Conservation (phyloP, 2,888 invertebrate species). For the Monochamus alternatus region DNA sequence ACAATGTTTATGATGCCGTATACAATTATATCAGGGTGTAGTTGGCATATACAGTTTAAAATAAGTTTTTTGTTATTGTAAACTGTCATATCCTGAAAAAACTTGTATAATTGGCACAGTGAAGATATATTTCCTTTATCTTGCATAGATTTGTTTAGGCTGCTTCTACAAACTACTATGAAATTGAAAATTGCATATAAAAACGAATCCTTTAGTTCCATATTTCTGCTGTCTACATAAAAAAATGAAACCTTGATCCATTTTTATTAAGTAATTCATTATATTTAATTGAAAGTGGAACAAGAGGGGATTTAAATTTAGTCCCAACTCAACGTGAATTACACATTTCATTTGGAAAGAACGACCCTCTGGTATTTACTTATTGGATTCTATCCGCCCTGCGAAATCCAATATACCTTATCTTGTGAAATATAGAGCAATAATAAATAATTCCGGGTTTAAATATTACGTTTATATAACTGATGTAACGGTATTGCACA, state of each 20-base stretch:
- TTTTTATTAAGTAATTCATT: conserved; percentile 51
- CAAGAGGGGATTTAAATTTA: conserved; percentile 58
- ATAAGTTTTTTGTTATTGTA: no score
- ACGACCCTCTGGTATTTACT: conserved; percentile 62
- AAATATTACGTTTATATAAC: conserved; percentile 46
- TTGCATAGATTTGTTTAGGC: no score
- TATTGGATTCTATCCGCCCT: conserved; percentile 58
- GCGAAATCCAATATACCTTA: conserved; percentile 61
- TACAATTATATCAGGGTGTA: no score
- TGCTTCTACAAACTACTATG: no score
- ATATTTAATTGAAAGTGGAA: conserved; percentile 51
- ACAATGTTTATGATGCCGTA: no score
- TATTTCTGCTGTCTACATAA: neutral
- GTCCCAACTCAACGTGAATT: conserved; percentile 58
- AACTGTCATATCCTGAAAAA: no score
- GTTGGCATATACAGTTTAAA: no score
- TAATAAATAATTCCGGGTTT: conserved; percentile 59
- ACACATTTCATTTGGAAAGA: conserved; percentile 62
- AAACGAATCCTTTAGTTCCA: neutral
- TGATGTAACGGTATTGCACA: conserved; percentile 38
- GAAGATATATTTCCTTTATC: no score
- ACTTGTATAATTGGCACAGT: no score
- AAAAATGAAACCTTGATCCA: conserved; percentile 35
- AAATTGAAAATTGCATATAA: no score
- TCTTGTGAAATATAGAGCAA: conserved; percentile 61